Conservation (phyloP, 2,113 vertebrate genomes). For the Cyanoramphus novaezelandiae region DNA sequence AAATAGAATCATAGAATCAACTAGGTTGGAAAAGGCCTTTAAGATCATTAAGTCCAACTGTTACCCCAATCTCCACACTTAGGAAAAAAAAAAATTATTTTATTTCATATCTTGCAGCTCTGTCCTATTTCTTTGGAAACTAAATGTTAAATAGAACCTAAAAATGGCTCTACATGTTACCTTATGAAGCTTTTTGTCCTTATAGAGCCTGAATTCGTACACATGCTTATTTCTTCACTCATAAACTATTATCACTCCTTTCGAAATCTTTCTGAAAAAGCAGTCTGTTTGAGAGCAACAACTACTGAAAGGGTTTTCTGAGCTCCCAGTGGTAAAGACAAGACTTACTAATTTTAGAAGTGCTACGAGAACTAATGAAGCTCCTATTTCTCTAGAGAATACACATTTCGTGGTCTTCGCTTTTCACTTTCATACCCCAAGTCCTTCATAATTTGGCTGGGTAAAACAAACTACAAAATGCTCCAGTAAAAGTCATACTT, state of each 20-base stretch:
- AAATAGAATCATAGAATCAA: background rate
- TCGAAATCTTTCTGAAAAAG: background rate
- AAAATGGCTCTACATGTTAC: background rate
- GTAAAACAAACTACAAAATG: background rate
- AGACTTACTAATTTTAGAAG: background rate
- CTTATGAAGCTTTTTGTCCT: background rate
- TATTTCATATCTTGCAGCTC: background rate
- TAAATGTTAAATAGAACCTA: background rate
- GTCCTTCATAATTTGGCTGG: background rate
- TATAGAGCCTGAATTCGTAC: background rate
- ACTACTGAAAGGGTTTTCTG: background rate
- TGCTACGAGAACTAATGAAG: background rate
- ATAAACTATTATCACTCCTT: background rate
- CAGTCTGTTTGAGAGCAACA: background rate
- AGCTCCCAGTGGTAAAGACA: background rate
- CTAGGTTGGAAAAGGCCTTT: background rate
- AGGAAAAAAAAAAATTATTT: background rate
- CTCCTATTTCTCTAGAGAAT: background rate
- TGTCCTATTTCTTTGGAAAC: background rate
- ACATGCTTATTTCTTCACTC: background rate
- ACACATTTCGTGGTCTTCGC: background rate
- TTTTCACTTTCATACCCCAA: background rate
- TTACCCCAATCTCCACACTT: background rate
- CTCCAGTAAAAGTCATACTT: background rate
- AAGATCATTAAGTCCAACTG: background rate